Evolutionary conservation across 2,113 vertebrate genomes (phyloP).

Genomic region (Cyphomyrus plagiostoma): DNA sequence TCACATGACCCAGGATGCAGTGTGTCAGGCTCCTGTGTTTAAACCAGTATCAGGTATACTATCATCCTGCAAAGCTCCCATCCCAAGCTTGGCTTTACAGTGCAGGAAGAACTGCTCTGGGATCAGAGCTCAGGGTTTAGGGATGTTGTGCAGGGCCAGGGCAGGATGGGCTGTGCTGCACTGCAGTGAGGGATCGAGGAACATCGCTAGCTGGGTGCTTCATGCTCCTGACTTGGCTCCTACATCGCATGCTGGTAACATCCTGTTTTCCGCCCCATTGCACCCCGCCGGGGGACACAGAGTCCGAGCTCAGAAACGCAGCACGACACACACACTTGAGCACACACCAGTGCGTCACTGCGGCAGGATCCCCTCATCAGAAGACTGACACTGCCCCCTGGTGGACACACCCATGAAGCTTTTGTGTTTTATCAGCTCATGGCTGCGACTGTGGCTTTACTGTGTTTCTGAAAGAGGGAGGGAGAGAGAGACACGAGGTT

Average conservation of each 20-base stretch:
- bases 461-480: neutral
- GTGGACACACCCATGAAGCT: neutral
- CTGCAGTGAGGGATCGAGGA: neutral
- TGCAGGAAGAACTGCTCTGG: conserved; percentile 26
- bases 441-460: neutral
- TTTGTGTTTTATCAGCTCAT: neutral
- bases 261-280: conserved; percentile 20
- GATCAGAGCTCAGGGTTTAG: conserved; percentile 1
- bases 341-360: conserved; percentile 29
- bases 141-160: neutral
- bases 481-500: neutral
- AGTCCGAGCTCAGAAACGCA: conserved; percentile 46
- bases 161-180: neutral
- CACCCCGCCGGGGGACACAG: conserved; percentile 23
- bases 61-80: neutral
- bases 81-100: neutral
- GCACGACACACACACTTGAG: conserved; percentile 29
- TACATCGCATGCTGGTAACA: neutral
- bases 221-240: neutral
- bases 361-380: conserved; percentile 40
- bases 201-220: neutral
- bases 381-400: conserved; percentile 41
- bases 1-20: conserved; percentile 48
- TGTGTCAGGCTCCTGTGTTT: conserved; percentile 14
- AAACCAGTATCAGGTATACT: conserved; percentile 21